These are phyloP conservation scores for Drosophila ercepeae DNA, from an alignment of 1,140 invertebrate genomes.

Conservation along the genomic window DNA sequence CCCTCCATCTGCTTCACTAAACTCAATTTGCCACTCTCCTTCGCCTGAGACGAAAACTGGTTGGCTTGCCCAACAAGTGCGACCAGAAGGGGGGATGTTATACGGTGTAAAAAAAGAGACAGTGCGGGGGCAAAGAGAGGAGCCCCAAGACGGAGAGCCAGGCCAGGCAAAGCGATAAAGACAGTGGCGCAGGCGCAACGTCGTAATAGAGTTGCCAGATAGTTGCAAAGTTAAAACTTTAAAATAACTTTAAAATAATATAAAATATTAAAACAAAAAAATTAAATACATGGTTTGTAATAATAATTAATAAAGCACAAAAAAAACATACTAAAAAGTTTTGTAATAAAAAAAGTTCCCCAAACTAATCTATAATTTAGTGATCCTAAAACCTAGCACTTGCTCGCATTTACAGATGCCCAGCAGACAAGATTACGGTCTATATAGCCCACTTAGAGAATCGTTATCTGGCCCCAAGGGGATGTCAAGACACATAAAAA, in stretches of 20 bases:
- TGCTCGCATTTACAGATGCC: neutral
- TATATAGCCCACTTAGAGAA: slow-evolving; percentile 6
- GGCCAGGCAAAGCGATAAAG: slow-evolving; percentile 13
- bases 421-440: neutral
- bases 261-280: neutral
- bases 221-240: neutral
- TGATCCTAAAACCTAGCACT: neutral
- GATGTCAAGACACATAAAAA: slow-evolving; percentile 4
- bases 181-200: slow-evolving; percentile 40
- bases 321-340: neutral
- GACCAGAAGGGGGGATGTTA: neutral
- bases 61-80: slow-evolving; percentile 45
- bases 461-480: slow-evolving; percentile 1
- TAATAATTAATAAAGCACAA: too few species aligned
- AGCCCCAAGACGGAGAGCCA: neutral
- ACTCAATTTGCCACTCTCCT: slow-evolving; percentile 11
- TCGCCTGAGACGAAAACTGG: slow-evolving; percentile 31
- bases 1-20: slow-evolving; percentile 8
- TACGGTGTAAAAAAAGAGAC: neutral
- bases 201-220: slow-evolving; percentile 21
- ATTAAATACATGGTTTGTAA: slow-evolving; percentile 4
- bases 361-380: neutral
- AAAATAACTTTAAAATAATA: neutral
- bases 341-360: too few species aligned
- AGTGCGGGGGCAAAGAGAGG: neutral